A percentile compares a stretch with the other conserved stretches of the same genome.
Conservation (phyloP, 2,113 vertebrate genomes). For the Cyphotilapia sp. region DNA sequence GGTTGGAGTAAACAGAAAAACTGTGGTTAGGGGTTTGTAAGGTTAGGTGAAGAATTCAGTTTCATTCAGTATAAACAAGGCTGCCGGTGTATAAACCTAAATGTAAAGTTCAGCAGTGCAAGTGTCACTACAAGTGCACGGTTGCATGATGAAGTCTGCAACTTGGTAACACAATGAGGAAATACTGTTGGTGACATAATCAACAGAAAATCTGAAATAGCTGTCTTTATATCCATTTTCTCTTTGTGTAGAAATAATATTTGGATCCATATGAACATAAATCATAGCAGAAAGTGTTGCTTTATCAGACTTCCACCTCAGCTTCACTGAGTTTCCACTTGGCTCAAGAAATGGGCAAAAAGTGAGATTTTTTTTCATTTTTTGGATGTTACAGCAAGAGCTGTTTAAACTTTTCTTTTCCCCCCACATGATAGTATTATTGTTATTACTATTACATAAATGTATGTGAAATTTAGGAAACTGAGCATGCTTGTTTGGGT, state of each 20-base stretch:
- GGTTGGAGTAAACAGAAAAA: neutral
- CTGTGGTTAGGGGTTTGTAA: neutral
- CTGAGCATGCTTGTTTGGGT: neutral
- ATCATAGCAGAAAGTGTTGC: neutral
- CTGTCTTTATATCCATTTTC: accelerated
- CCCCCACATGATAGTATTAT: accelerated
- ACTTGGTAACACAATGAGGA: neutral
- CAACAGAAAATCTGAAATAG: neutral
- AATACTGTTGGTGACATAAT: neutral
- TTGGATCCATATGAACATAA: neutral
- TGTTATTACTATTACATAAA: accelerated
- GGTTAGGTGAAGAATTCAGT: neutral
- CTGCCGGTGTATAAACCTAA: accelerated
- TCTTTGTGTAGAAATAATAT: neutral
- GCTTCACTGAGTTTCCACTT: accelerated
- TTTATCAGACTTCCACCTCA: neutral
- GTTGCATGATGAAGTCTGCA: neutral
- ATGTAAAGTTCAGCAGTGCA: neutral
- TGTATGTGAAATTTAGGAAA: accelerated
- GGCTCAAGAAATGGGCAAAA: neutral
- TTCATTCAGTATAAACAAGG: neutral
- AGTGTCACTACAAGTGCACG: accelerated
- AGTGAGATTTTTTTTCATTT: neutral
- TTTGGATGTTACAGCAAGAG: accelerated
- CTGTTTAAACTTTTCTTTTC: neutral